Conservation (phyloP, 2,888 invertebrate genomes). For the Oscheius onirici region DNA sequence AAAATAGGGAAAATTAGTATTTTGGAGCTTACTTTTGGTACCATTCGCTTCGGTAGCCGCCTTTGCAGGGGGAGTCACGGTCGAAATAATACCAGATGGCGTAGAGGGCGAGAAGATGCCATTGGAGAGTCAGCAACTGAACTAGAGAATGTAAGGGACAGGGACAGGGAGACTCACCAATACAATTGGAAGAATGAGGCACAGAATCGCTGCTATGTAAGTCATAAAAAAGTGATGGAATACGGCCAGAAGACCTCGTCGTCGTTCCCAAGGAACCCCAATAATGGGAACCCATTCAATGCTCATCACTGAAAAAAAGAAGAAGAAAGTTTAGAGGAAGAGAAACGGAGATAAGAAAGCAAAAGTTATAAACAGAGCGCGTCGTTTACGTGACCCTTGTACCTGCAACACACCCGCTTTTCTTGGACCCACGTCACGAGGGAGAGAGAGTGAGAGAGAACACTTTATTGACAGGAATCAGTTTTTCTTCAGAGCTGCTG, state of each 20-base stretch:
- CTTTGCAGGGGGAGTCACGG: conserved; percentile 38
- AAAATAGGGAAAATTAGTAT: background rate
- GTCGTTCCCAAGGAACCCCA: conserved; percentile 12
- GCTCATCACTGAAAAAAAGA: background rate
- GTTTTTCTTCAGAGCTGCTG: conserved; percentile 21
- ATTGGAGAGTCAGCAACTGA: conserved; percentile 46
- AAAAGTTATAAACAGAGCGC: background rate
- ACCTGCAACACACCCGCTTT: too few species aligned
- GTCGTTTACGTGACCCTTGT: background rate
- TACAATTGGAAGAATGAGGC: conserved; percentile 39
- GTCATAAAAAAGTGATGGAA: conserved; percentile 40
- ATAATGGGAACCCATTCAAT: conserved; percentile 24
- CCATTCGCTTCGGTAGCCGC: conserved; percentile 42
- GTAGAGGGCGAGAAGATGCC: conserved; percentile 41
- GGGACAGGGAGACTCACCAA: conserved; percentile 33
- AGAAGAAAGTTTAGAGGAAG: background rate
- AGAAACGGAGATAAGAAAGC: background rate
- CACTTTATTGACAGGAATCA: conserved; percentile 1
- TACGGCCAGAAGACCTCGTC: conserved; percentile 12
- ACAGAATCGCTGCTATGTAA: conserved; percentile 40
- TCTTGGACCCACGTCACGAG: background rate
- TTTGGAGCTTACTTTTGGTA: conserved; percentile 35
- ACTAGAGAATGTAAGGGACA: background rate
- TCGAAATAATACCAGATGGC: conserved; percentile 46
- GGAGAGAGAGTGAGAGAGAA: background rate